Conservation (phyloP, 2,888 invertebrate genomes). For the Drosophila macrothrix region DNA sequence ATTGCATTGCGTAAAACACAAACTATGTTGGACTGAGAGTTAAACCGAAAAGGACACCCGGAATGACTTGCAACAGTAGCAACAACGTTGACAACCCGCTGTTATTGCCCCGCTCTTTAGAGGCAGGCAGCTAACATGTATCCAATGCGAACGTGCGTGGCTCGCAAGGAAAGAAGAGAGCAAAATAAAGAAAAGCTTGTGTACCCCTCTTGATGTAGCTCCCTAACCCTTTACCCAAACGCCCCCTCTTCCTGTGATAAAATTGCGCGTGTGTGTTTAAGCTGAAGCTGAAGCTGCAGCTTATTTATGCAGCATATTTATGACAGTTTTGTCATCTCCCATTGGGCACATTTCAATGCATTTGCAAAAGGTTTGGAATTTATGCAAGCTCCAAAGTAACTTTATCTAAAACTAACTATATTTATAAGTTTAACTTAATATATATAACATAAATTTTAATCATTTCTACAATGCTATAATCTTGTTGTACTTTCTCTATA, state of each 20-base stretch:
- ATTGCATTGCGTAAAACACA: conserved; percentile 62
- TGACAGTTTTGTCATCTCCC: conserved; percentile 79
- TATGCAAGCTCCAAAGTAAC: conserved; percentile 40
- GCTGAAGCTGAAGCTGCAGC: conserved; percentile 32
- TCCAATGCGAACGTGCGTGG: conserved; percentile 64
- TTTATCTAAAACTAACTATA: not conserved
- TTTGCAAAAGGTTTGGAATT: conserved; percentile 61
- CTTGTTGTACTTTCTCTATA: conserved; percentile 20
- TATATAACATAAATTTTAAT: conserved; percentile 26
- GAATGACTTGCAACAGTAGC: conserved; percentile 15
- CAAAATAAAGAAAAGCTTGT: conserved; percentile 11
- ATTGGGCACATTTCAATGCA: conserved; percentile 82
- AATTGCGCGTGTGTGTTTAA: conserved; percentile 40
- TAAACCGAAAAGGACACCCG: conserved; percentile 27
- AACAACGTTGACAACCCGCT: conserved; percentile 44
- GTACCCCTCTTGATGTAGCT: conserved; percentile 22
- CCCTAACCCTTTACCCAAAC: not conserved
- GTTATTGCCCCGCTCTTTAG: conserved; percentile 51
- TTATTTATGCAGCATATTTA: conserved; percentile 72
- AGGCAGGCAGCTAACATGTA: conserved; percentile 51
- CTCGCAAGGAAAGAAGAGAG: not conserved
- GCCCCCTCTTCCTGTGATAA: not conserved
- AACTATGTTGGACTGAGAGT: conserved; percentile 56
- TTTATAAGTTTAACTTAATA: not conserved
- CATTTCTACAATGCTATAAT: conserved; percentile 37